Conservation (phyloP, 2,797 vertebrate species). For the Malurus splendens region DNA sequence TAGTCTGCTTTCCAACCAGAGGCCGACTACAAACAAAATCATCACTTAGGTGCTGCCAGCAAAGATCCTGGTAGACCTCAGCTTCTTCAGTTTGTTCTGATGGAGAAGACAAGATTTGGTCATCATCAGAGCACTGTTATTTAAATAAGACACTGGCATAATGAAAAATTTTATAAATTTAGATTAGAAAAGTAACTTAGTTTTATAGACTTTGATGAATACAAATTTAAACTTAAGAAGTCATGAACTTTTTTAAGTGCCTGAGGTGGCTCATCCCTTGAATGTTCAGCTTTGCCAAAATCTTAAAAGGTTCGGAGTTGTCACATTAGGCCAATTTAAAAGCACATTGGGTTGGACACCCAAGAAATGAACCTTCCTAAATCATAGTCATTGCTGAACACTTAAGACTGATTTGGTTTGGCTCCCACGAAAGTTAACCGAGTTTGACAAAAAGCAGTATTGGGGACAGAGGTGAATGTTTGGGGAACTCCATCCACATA, state of each 20-base stretch:
- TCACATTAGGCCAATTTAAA: not conserved
- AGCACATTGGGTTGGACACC: not conserved
- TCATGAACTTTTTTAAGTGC: not conserved
- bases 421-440: not conserved
- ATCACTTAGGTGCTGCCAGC: constrained; percentile 87
- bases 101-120: constrained; percentile 32
- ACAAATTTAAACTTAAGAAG: not conserved
- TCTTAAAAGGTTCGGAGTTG: not conserved
- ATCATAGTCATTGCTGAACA: not conserved
- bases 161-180: not conserved
- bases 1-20: constrained; percentile 80
- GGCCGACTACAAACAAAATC: constrained; percentile 78
- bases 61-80: constrained; percentile 82
- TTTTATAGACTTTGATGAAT: not conserved
- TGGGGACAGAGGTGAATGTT: not conserved
- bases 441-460: not conserved
- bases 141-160: not conserved
- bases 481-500: not conserved
- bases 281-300: not conserved
- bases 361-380: not conserved
- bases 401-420: not conserved
- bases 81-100: constrained; percentile 78
- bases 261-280: not conserved
- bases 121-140: not conserved
- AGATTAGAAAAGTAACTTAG: not conserved